phyloP scores from a whole-genome alignment of 2,113 vertebrate species.

The Amazona guildingii region DNA sequence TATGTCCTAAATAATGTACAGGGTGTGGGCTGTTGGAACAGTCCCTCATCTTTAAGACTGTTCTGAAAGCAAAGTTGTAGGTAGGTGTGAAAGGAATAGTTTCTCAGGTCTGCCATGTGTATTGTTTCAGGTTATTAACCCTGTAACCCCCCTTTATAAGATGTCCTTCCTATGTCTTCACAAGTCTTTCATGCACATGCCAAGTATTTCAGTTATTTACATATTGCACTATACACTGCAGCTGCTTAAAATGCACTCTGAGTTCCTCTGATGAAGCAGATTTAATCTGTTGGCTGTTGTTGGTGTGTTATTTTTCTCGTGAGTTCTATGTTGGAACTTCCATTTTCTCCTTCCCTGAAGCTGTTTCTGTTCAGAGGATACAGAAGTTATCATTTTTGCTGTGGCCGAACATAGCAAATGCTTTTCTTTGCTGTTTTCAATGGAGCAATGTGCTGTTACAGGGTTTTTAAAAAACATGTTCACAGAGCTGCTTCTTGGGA shows the following conservation, averaged over 20 bases:
- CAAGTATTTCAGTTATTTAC: neutral
- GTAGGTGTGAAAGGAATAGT: neutral
- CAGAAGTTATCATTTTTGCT: neutral
- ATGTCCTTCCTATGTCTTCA: neutral
- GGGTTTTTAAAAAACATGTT: neutral
- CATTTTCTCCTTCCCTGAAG: neutral
- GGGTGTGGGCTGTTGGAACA: neutral
- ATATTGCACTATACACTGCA: accelerated
- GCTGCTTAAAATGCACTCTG: neutral
- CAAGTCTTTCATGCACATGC: neutral
- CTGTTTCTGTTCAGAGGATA: neutral
- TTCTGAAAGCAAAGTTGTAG: neutral
- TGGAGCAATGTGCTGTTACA: neutral
- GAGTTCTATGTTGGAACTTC: neutral
- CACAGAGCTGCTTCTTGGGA: neutral
- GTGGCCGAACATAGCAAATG: neutral
- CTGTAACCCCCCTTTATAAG: neutral
- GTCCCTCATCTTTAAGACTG: neutral
- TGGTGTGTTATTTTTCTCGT: neutral
- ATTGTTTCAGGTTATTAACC: neutral
- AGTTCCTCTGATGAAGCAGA: neutral
- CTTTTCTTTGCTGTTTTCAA: neutral
- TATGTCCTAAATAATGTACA: neutral
- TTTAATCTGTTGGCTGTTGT: neutral
- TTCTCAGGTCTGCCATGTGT: neutral